These are phyloP conservation scores for Schizopygopsis malacanthus DNA, from an alignment of 2,797 vertebrate genomes.

Conservation along the genomic window DNA sequence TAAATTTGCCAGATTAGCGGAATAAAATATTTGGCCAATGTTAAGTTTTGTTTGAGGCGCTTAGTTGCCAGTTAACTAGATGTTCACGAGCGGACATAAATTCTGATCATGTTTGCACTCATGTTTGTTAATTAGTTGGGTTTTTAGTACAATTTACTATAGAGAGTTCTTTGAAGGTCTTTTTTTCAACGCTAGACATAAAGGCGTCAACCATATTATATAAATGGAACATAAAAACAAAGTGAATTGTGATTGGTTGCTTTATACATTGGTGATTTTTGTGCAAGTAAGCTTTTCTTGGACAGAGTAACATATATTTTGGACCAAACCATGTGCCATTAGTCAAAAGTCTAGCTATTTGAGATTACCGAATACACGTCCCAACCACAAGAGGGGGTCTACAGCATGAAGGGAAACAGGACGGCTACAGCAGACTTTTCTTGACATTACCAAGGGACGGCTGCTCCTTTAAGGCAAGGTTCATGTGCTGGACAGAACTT, in stretches of 20 bases:
- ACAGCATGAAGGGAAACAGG: slow-evolving; percentile 26
- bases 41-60: background rate
- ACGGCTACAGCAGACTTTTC: background rate
- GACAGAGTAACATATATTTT: background rate
- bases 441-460: background rate
- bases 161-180: background rate
- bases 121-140: background rate
- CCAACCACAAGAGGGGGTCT: slow-evolving; percentile 43
- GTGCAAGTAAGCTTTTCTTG: background rate
- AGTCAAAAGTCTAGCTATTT: background rate
- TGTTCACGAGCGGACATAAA: background rate
- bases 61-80: background rate
- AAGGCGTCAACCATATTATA: background rate
- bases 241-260: background rate
- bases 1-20: background rate
- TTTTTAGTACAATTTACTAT: background rate
- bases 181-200: background rate
- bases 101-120: background rate
- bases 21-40: background rate
- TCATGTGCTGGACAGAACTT: slow-evolving; percentile 4
- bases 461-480: slow-evolving; percentile 18
- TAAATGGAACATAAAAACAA: background rate
- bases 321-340: background rate
- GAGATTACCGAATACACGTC: background rate
- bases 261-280: background rate